These are phyloP conservation scores for Drosophila albomicans DNA, from an alignment of 1,140 invertebrate species.

Conservation along the genomic window DNA sequence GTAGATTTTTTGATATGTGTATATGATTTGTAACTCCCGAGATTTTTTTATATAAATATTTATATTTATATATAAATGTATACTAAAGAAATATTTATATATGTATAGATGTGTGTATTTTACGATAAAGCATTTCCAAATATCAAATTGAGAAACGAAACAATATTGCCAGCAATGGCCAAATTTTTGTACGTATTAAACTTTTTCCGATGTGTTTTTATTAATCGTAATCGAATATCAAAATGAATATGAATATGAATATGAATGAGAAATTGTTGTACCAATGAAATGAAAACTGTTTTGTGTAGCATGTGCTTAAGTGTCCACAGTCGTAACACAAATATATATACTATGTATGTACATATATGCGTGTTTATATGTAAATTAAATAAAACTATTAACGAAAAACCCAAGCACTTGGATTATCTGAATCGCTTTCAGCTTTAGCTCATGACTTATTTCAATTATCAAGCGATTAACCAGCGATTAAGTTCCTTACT, in stretches of 20 bases:
- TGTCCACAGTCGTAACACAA: slow-evolving; percentile 26
- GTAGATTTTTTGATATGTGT: slow-evolving; percentile 70
- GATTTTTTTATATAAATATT: slow-evolving; percentile 21
- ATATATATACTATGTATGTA: slow-evolving; percentile 18
- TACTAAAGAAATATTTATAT: slow-evolving; percentile 22
- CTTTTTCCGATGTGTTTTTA: slow-evolving; percentile 37
- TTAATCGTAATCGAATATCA: slow-evolving; percentile 37
- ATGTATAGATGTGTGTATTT: slow-evolving; percentile 16
- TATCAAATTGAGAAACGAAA: slow-evolving; percentile 35
- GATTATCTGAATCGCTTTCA: not conserved
- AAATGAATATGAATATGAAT: not conserved
- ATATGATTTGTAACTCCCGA: slow-evolving; percentile 55
- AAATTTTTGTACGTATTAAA: slow-evolving; percentile 35
- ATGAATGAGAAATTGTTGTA: slow-evolving; percentile 5
- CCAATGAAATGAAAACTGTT: slow-evolving; percentile 18
- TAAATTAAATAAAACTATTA: slow-evolving; percentile 24
- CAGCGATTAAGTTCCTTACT: slow-evolving; percentile 44
- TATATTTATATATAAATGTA: slow-evolving; percentile 28
- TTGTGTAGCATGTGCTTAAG: slow-evolving; percentile 38
- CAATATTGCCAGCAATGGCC: slow-evolving; percentile 12
- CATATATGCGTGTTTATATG: slow-evolving; percentile 29
- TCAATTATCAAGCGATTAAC: slow-evolving; percentile 9
- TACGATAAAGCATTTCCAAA: slow-evolving; percentile 44
- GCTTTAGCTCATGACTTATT: not conserved
- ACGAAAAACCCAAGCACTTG: not conserved